phyloP scores from a whole-genome alignment of 2,797 vertebrate species.

The Amphiprion clarkii region DNA sequence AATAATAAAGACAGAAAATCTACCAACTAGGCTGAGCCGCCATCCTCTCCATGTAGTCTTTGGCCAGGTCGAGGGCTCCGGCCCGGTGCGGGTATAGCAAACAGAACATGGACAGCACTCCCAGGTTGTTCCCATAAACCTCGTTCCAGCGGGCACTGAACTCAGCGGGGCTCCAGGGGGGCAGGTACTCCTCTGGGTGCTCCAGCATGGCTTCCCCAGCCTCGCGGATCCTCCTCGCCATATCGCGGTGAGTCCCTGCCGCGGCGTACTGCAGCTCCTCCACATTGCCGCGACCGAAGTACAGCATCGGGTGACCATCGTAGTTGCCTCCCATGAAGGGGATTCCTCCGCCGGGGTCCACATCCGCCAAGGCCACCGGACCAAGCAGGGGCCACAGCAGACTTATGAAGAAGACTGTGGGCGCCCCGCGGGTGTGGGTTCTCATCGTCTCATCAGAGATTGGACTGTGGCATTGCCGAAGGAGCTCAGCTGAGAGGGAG shows the following conservation, averaged over 20 bases:
- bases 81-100: constrained; percentile 94
- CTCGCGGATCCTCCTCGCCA: constrained; percentile 88
- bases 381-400: constrained; percentile 86
- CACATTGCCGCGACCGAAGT: constrained; percentile 90
- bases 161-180: constrained; percentile 93
- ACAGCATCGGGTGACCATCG: constrained; percentile 96
- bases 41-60: constrained; percentile 99
- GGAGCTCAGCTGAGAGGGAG: constrained; percentile 79
- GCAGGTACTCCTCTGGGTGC: constrained; percentile 92
- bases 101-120: constrained; percentile 96
- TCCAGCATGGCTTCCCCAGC: constrained; percentile 94
- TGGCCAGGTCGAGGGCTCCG: constrained; percentile 91
- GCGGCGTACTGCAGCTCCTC: constrained; percentile 88
- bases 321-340: constrained; percentile 95
- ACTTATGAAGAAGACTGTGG: constrained; percentile 97
- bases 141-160: constrained; percentile 98
- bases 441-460: constrained; percentile 95
- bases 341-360: constrained; percentile 85
- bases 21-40: constrained; percentile 99
- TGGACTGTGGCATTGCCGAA: constrained; percentile 89
- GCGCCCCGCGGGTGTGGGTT: constrained; percentile 95
- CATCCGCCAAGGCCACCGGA: constrained; percentile 60
- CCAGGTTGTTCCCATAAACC: constrained; percentile 98
- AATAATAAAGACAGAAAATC: constrained; percentile 85
- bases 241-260: constrained; percentile 86